Conservation (phyloP, 1,140 invertebrate genomes). For the Diuraphis noxia region DNA sequence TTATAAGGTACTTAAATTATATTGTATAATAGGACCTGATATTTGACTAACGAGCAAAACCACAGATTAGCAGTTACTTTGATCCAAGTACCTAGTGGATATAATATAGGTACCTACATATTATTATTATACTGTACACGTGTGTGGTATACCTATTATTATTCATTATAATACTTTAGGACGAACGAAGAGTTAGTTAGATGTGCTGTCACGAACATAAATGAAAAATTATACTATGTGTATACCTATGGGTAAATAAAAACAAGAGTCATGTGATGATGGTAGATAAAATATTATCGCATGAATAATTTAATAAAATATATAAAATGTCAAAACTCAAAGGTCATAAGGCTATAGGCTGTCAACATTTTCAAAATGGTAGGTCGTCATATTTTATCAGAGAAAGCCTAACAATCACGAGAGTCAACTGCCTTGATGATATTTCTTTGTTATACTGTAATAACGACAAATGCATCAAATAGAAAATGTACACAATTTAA, state of each 20-base stretch:
- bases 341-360: background rate
- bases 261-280: constrained; percentile 30
- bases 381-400: background rate
- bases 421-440: background rate
- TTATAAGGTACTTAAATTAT: background rate
- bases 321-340: constrained; percentile 8
- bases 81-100: background rate
- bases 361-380: background rate
- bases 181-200: background rate
- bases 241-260: background rate
- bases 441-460: background rate
- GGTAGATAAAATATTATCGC: background rate
- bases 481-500: too few species aligned
- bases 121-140: background rate
- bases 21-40: background rate
- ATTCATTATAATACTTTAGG: background rate
- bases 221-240: background rate
- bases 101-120: background rate
- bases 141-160: background rate
- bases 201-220: background rate
- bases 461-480: background rate
- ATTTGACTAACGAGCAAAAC: background rate
- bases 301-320: background rate
- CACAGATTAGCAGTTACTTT: background rate
- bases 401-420: background rate